Evolutionary conservation across 2,888 invertebrate genomes (phyloP), one percentile per base, ranked within the genome.

Genomic region (Litoditis marina): DNA sequence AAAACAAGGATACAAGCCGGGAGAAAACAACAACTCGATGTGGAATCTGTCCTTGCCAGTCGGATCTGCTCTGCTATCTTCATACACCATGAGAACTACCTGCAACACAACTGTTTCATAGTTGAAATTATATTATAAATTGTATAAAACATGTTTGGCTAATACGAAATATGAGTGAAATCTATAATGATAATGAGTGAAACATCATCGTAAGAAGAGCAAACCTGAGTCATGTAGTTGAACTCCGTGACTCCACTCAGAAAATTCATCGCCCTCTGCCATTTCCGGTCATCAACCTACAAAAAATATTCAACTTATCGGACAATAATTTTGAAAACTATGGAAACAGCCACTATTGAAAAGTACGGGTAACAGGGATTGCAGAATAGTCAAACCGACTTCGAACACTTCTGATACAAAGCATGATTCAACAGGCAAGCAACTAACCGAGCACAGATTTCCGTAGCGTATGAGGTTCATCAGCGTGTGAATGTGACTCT

Each of bases 201-300:
- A n/a, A n/a, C n/a, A n/a, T n/a, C n/a, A n/a, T n/a, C n/a, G n/a
- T n/a, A n/a, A n/a, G n/a, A n/a, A n/a, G n/a, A n/a, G n/a, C n/a
- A n/a, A n/a, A 98, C 92, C 85, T 98, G 96, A 4, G 95, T 94
- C 92, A 98, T 93, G 85, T 98, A 98, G 86, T 98, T 98, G 32
- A 98, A 88, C 85, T 98, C 98, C 0, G 95, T 92, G 6, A 96
- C 94, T 88, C 92, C 92, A 25, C 92, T 92, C 28, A 98, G 90
- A 84, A 96, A 99, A 83, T 96, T 93, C 94, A 96, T 94, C 0
- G 98, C 96, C 65, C 95, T 88, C 16, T 91, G 89, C 98, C 98
- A 99, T 83, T 98, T 96, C 84, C 94, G 93, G 84, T 98, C 96
- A 78, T 89, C 91, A 32, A 88, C 83, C 44, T 89, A 53, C 16